Evolutionary conservation across 2,888 invertebrate species (phyloP), one percentile per base, ranked within the genome.

Genomic region (Globia sparganii): DNA sequence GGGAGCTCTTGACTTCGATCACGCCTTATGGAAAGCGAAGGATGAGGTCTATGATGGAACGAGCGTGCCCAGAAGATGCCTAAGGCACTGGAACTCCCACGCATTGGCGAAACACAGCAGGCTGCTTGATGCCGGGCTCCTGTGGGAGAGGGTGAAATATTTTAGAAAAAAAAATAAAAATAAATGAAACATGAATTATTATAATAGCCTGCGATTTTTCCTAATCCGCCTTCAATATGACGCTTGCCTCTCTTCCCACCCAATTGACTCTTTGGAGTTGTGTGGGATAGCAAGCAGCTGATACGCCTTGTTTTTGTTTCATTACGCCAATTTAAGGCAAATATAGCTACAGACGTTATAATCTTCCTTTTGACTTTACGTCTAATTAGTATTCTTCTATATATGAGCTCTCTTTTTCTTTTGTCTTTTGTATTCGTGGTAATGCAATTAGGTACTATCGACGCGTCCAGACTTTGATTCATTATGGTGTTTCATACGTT

Each of bases 291-390:
- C 43, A 59, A 2, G 5, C 66, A 78, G 74, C 46, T 71, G 74
- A 64, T 65, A 49, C 28, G 31, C 25, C 18, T 59, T 83, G 79
- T 82, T 83, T 75, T 72, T 72, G 56, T 75, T 83, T 82, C 62
- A 83, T 72, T 78, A 75, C 28, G 49, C 1, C 46, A 65, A 59
- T 40, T 58, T 65, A 43, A 69, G 0, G 11, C 46, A 53, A 68
- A 75, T 62, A 53, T 31, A 21, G 21, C 9, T 4, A 61, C 4
- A 34, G 11, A 72, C 40, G 15, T 34, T 61, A 31, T 65, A 66
- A 77, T 62, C 34, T 64, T 71, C 31, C 53, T 66, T 66, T 61
- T 70, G 18, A 37, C 15, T 76, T 67, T 11, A 46, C 0, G 21
- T 18, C 25, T 43, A 25, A 46, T 37, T 64, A 34, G 34, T 56